Base-by-base conservation (phyloP, 2,113 vertebrate genomes). In the Etheostoma cragini region DNA sequence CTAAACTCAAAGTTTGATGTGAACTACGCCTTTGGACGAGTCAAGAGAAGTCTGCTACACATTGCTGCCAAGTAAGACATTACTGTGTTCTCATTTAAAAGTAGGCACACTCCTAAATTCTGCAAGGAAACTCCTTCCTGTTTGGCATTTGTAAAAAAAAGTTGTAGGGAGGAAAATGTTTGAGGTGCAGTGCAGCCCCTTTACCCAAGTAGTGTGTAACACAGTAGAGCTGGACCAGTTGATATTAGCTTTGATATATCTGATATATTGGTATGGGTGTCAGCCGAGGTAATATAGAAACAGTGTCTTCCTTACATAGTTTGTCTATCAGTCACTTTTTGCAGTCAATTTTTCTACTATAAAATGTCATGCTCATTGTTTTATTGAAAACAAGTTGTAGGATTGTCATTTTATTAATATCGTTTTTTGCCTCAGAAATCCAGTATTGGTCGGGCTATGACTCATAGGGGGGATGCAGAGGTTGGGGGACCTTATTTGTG, bases 1-100 rank as follows among this genome's bases (percentile, higher is more conserved):
- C 96, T 98, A 87, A 99, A 99, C 95, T 99, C 98, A 70, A 99
- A 97, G 88, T 99, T 99, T 96, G 97, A 99, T 91, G 98, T 99
- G 78, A 99, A 99, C 96, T 99, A 99, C 69, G 97, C 98, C 22
- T 99, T 99, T 92, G 98, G 98, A 90, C 96, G 98, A 17, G 98
- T 99, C 75, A 99, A 99, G 94, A 97, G 98, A 93, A 99, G 98
- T 91, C 95, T 99, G 77, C 96, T 99, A 90, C 98, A 99, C 87
- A 99, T 99, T 80, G 98, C 98, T 90, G 98, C 98, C 92, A 99
- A 99, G 98, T 99, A 97, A 82, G 72, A 80, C 30, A 14, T 19
- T 5, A 21, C 19, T 22, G n/a, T 47, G 30, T 63, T 73, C 38
- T 62, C 49, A 22, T 46, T 66, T 8, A 45, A n/a, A 11, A 21